Percentiles rank a stretch among this genome's conserved stretches.
These are phyloP conservation scores for Hydropsyche tenuis DNA, from an alignment of 1,140 invertebrate genomes.

Conservation along the genomic window DNA sequence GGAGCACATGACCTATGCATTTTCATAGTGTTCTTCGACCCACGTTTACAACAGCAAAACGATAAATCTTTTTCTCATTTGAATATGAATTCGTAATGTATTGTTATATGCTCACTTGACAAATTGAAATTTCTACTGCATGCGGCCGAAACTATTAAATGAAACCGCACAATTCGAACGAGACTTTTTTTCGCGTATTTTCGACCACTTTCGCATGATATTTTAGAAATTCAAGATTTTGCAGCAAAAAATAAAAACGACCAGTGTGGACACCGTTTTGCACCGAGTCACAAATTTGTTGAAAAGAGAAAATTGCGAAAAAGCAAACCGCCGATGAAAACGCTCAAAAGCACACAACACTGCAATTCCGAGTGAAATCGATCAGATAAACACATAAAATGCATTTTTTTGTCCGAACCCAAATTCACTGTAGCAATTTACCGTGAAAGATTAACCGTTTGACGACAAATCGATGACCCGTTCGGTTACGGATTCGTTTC, in stretches of 20 bases:
- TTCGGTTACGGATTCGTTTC: background rate
- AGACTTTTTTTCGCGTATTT: too few species aligned
- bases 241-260: too few species aligned
- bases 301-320: slow-evolving; percentile 11
- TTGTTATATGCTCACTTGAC: too few species aligned
- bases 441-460: slow-evolving; percentile 5
- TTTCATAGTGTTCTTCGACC: background rate
- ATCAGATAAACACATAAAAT: slow-evolving; percentile 6
- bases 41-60: background rate
- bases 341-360: background rate
- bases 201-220: too few species aligned
- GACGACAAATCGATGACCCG: slow-evolving; percentile 3
- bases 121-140: too few species aligned
- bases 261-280: too few species aligned
- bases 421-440: too few species aligned
- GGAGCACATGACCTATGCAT: background rate
- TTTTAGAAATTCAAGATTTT: too few species aligned
- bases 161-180: too few species aligned
- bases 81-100: too few species aligned
- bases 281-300: background rate
- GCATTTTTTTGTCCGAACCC: too few species aligned
- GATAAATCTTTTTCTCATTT: background rate
- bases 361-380: slow-evolving; percentile 15
- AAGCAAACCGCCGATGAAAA: background rate
- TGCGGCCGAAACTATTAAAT: too few species aligned